Percentiles rank a stretch among this genome's conserved stretches.
Conservation (phyloP, 2,888 invertebrate genomes). For the Aphodius sticticus region DNA sequence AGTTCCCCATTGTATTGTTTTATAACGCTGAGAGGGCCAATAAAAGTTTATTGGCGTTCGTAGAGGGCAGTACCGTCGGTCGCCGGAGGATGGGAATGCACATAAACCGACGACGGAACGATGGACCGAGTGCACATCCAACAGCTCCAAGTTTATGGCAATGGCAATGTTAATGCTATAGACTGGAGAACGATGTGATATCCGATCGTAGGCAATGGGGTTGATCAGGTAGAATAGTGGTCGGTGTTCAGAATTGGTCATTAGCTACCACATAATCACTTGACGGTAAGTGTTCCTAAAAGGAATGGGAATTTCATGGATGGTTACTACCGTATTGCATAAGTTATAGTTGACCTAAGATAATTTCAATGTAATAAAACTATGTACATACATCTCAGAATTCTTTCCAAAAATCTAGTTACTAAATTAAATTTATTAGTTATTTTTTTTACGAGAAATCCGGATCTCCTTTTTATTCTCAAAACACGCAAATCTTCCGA, state of each 20-base stretch:
- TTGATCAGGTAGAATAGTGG: background rate
- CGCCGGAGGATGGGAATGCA: background rate
- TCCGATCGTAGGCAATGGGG: background rate
- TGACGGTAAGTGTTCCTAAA: background rate
- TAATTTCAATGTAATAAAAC: too few relatives aligned
- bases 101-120: background rate
- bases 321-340: too few relatives aligned
- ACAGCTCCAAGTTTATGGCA: slow-evolving; percentile 17
- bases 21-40: slow-evolving; percentile 22
- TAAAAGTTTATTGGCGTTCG: slow-evolving; percentile 22
- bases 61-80: background rate
- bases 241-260: background rate
- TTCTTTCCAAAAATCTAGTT: too few relatives aligned
- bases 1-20: slow-evolving; percentile 25
- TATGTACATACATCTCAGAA: too few relatives aligned
- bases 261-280: background rate
- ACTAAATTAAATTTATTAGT: too few relatives aligned
- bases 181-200: background rate
- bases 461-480: too few relatives aligned
- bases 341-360: too few relatives aligned
- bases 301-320: too few relatives aligned
- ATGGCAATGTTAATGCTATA: background rate
- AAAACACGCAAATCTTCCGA: too few relatives aligned
- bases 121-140: background rate
- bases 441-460: too few relatives aligned